A percentile compares a stretch with the other conserved stretches of the same genome.
phyloP scores from a whole-genome alignment of 1,140 invertebrate genomes.

The Drosophila virilis region DNA sequence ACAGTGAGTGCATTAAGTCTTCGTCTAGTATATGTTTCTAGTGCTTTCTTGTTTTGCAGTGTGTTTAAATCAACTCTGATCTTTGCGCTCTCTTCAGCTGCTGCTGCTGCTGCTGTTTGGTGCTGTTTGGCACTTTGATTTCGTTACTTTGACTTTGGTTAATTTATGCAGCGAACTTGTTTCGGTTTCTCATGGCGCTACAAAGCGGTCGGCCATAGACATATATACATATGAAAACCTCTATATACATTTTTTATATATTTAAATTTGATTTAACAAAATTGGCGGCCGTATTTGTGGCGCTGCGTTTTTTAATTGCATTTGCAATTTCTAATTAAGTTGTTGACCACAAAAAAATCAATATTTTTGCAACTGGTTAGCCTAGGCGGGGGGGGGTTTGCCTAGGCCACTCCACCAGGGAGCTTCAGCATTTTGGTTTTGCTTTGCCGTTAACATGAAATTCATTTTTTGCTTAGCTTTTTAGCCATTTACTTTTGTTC shows the following conservation, averaged over 20 bases:
- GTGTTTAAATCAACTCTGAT: conserved; percentile 50
- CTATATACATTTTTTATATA: conserved; percentile 26
- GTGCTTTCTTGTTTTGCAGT: conserved; percentile 21
- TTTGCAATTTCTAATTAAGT: conserved; percentile 81
- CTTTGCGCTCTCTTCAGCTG: conserved; percentile 31
- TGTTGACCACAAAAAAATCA: conserved; percentile 48
- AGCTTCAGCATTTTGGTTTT: conserved; percentile 42
- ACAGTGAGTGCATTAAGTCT: conserved; percentile 15
- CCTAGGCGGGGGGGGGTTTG: too few relatives aligned
- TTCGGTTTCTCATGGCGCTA: conserved; percentile 59
- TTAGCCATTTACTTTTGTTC: conserved; percentile 61
- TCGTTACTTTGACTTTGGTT: conserved; percentile 55
- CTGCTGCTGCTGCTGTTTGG: conserved; percentile 14
- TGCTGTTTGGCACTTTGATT: conserved; percentile 47
- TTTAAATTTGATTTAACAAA: conserved; percentile 61
- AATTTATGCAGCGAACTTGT: conserved; percentile 81
- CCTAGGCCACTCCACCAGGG: too few relatives aligned
- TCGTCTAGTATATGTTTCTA: not conserved
- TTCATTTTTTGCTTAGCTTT: conserved; percentile 51
- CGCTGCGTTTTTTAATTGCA: conserved; percentile 65
- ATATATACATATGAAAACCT: conserved; percentile 11
- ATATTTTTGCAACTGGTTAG: conserved; percentile 57
- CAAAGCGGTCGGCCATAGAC: conserved; percentile 25
- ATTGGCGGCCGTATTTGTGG: conserved; percentile 47
- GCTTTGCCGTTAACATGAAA: conserved; percentile 66